Evolutionary conservation across 2,113 vertebrate genomes (phyloP).

Genomic region (Stercorarius parasiticus): DNA sequence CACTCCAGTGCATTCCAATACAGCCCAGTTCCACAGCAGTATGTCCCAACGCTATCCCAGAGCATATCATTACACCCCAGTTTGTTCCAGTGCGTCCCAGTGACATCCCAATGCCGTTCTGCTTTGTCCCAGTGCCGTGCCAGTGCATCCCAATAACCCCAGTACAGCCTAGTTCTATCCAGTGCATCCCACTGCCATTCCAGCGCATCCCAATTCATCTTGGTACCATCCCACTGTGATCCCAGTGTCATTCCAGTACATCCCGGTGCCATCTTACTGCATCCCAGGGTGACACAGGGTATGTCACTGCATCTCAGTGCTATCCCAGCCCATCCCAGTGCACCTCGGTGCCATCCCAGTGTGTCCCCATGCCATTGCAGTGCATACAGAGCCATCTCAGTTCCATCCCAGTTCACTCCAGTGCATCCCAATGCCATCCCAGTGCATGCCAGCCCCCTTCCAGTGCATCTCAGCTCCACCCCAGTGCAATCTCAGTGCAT

Average conservation of each 20-base stretch:
- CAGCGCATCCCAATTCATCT: background rate
- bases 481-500: too few relatives aligned
- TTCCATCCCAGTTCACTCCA: background rate
- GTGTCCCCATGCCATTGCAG: background rate
- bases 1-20: background rate
- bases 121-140: background rate
- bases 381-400: too few relatives aligned
- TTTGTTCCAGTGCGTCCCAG: background rate
- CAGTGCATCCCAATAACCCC: background rate
- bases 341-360: background rate
- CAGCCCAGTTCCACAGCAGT: background rate
- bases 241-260: too few relatives aligned
- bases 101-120: background rate
- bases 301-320: background rate
- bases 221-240: background rate
- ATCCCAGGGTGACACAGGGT: background rate
- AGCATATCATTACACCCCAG: background rate
- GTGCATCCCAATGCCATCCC: background rate
- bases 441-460: too few relatives aligned
- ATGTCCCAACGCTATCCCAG: background rate
- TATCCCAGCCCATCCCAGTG: background rate
- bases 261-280: background rate
- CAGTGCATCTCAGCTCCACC: too few relatives aligned
- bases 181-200: background rate
- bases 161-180: background rate